Conservation (phyloP, 2,888 invertebrate genomes). For the Molorchus minor region DNA sequence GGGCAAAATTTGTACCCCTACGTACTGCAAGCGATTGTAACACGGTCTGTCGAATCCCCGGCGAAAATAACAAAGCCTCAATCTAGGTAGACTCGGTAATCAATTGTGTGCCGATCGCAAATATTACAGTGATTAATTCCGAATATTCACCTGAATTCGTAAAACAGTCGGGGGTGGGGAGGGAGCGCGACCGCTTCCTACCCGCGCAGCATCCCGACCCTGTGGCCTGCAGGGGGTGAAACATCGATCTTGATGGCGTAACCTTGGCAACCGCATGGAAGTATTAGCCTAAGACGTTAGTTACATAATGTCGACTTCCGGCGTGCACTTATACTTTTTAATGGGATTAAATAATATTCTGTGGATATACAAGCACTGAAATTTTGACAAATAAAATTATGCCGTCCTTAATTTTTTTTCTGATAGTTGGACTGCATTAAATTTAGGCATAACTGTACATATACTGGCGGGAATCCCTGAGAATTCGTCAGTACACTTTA, state of each 20-base stretch:
- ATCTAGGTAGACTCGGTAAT: no score
- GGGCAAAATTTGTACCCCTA: no score
- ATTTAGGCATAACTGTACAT: no score
- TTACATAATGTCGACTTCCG: conserved; percentile 56
- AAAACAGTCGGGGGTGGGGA: conserved; percentile 1
- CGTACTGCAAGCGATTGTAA: no score
- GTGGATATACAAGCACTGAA: not conserved
- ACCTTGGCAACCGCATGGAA: conserved; percentile 57
- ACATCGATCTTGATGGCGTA: conserved; percentile 58
- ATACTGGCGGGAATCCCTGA: no score
- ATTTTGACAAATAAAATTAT: no score
- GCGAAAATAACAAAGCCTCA: conserved; percentile 9
- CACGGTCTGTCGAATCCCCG: not conserved
- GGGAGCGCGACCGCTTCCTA: conserved; percentile 11
- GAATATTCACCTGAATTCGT: conserved; percentile 24
- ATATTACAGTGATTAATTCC: conserved; percentile 19
- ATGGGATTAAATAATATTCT: conserved; percentile 34
- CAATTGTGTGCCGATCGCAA: conserved; percentile 14
- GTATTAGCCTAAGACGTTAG: conserved; percentile 59
- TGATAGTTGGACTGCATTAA: no score
- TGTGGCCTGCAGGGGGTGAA: conserved; percentile 45
- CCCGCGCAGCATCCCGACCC: conserved; percentile 29
- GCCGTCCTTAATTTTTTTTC: no score
- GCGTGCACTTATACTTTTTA: conserved; percentile 41
- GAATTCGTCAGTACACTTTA: no score